Percentiles rank a stretch among this genome's conserved stretches.
Conservation (phyloP, 2,113 vertebrate species). For the Neotoma lepida region DNA sequence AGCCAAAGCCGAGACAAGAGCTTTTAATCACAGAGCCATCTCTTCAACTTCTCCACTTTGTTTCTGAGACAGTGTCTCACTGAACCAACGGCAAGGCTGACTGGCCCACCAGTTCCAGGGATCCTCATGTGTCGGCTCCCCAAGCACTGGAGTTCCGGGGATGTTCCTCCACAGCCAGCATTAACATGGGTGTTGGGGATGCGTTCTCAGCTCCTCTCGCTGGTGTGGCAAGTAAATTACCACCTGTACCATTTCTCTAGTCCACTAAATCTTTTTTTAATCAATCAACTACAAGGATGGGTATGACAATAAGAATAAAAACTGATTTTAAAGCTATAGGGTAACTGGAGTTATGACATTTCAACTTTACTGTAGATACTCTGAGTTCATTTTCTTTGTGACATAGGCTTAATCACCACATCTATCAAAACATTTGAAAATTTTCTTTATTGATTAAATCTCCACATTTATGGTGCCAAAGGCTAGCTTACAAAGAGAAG, state of each 20-base stretch:
- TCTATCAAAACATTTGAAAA: constrained; percentile 13
- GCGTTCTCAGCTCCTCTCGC: neutral
- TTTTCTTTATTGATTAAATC: neutral
- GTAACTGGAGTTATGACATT: constrained; percentile 7
- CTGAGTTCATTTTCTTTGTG: neutral
- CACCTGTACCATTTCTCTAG: neutral
- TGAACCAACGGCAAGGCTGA: neutral
- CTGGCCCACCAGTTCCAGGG: neutral
- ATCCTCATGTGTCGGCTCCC: neutral
- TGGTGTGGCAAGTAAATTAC: neutral
- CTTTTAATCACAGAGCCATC: neutral
- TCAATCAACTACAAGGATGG: neutral
- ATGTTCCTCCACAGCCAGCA: neutral
- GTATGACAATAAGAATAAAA: constrained; percentile 46
- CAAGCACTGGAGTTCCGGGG: neutral
- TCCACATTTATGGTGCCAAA: constrained; percentile 19
- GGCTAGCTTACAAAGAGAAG: neutral
- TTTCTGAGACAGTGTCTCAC: neutral
- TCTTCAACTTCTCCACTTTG: neutral
- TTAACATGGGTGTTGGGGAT: neutral
- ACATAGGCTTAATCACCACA: neutral
- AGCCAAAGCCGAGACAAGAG: neutral
- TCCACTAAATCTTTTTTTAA: neutral
- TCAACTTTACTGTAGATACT: neutral
- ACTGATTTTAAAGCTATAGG: constrained; percentile 24